These are phyloP conservation scores for Polyploca ridens DNA, from an alignment of 2,888 invertebrate species.

Conservation along the genomic window DNA sequence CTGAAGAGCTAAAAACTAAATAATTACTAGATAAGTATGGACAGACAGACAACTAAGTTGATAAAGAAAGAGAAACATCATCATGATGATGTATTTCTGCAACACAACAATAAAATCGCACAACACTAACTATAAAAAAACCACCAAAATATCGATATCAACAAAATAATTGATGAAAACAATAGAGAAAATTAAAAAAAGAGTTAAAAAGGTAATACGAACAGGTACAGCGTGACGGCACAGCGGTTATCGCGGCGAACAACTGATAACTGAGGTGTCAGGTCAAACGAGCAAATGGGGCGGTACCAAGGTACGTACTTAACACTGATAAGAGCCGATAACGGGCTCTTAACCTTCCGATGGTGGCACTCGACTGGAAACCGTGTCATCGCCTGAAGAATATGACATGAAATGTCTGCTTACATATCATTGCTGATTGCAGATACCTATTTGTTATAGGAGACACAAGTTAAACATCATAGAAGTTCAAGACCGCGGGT, in stretches of 20 bases:
- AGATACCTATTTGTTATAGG: neutral
- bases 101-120: neutral
- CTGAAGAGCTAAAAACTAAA: neutral
- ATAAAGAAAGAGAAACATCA: neutral
- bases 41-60: neutral
- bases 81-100: neutral
- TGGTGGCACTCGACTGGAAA: constrained; percentile 59
- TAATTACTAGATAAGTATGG: neutral
- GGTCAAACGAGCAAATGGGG: constrained; percentile 84
- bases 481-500: too few species aligned
- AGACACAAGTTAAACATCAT: too few species aligned
- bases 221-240: constrained; percentile 73
- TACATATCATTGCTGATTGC: neutral
- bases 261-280: constrained; percentile 83
- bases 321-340: constrained; percentile 75
- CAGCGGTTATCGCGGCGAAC: constrained; percentile 75
- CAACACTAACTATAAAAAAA: neutral
- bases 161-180: neutral
- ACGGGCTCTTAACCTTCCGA: constrained; percentile 83
- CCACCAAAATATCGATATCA: neutral
- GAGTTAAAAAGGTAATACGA: constrained; percentile 62
- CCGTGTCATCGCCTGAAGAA: constrained; percentile 57
- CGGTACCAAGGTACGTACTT: constrained; percentile 69
- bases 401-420: constrained; percentile 23
- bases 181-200: constrained; percentile 37